phyloP scores from a whole-genome alignment of 2,113 vertebrate genomes.

The Psilopogon haemacephalus region DNA sequence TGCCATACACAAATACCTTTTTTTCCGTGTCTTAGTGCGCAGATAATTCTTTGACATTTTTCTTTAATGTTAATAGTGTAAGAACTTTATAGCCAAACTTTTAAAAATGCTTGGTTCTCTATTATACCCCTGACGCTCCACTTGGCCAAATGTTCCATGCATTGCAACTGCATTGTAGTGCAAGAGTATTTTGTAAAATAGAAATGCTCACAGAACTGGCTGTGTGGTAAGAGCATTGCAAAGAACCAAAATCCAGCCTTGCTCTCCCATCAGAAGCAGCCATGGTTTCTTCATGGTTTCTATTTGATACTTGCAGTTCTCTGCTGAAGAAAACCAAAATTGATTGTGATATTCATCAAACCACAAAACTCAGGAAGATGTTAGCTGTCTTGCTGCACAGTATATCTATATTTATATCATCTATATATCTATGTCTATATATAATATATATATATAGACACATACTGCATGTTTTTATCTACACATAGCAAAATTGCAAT shows the following conservation, averaged over 20 bases:
- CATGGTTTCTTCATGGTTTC: neutral
- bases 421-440: neutral
- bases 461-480: neutral
- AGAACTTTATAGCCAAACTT: neutral
- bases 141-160: neutral
- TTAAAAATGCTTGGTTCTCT: neutral
- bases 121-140: neutral
- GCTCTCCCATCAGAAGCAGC: neutral
- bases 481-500: neutral
- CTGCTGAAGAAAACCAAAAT: neutral
- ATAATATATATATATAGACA: too few species aligned
- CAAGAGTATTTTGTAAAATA: neutral
- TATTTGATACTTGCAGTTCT: neutral
- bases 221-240: neutral
- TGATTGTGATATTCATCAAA: neutral
- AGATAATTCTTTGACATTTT: neutral
- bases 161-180: neutral
- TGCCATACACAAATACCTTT: neutral
- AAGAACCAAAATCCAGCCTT: neutral
- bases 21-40: neutral
- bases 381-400: neutral
- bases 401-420: neutral
- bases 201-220: neutral
- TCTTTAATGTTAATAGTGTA: neutral
- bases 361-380: neutral